phyloP scores from a whole-genome alignment of 2,888 invertebrate genomes.

The Tridacna crocea region DNA sequence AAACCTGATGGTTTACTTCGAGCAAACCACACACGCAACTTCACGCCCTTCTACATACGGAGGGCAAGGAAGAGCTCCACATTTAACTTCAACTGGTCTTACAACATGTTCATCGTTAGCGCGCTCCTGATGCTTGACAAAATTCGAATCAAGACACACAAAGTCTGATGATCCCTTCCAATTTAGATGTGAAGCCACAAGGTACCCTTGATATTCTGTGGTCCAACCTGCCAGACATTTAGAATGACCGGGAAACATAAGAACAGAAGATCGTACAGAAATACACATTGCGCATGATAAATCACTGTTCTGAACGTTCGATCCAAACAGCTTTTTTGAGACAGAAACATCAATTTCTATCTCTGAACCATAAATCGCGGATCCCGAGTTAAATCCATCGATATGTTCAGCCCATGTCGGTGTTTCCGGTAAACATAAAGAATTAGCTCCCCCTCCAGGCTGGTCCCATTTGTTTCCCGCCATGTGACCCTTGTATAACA shows the following conservation, averaged over 20 bases:
- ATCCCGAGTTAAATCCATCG: conserved; percentile 11
- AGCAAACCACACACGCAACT: conserved; percentile 39
- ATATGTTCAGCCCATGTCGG: conserved; percentile 30
- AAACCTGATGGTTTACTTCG: conserved; percentile 22
- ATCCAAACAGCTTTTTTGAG: conserved; percentile 14
- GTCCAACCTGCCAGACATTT: conserved; percentile 35
- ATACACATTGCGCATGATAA: conserved; percentile 38
- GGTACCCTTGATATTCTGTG: conserved; percentile 6
- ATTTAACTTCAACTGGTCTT: conserved; percentile 21
- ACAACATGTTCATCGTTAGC: conserved; percentile 27
- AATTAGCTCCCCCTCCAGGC: conserved; percentile 19
- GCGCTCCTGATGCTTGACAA: conserved; percentile 25
- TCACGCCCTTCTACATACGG: conserved; percentile 27
- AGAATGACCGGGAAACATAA: conserved; percentile 35
- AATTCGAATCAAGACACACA: conserved; percentile 25
- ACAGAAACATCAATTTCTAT: conserved; percentile 8
- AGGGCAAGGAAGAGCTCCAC: conserved; percentile 16
- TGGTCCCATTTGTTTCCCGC: not conserved
- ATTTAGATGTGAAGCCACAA: conserved; percentile 3
- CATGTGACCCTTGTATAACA: conserved; percentile 8
- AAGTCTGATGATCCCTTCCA: conserved; percentile 29
- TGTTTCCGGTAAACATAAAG: conserved; percentile 25
- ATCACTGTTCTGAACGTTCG: conserved; percentile 1
- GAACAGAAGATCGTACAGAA: not conserved
- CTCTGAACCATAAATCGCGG: conserved; percentile 1